Evolutionary conservation across 37 sponge, comb jelly and placozoan genomes (phyloP), one percentile per base, ranked within the genome.

Genomic region (Cladorhizidae sp.): DNA sequence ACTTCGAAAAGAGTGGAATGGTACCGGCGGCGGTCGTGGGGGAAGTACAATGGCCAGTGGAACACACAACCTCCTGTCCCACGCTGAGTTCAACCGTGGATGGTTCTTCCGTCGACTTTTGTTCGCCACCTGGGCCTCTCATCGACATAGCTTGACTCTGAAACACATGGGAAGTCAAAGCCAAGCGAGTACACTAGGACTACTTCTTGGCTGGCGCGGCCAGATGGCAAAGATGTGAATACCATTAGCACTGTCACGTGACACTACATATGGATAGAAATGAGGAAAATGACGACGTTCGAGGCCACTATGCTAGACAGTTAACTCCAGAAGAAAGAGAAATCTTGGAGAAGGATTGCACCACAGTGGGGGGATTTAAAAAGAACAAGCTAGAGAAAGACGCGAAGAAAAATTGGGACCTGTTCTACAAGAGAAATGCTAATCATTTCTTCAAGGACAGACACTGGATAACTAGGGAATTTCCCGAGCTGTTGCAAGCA

Each of bases 401-500:
- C 57, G 94, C 96, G 11, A 89, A 79, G 62, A 92, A 89, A 55
- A 93, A 95, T 83, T 98, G 99, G 99, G 99, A 98, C 69, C 75
- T 98, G 31, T 98, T 98, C 67, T 98, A 98, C 85, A 98, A 98
- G 74, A 56, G 99, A 75, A 98, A 98, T 62, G 36, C 90, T 9
- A 91, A 90, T 15, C 74, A 95, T 59, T 98, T 98, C 89, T 98
- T 98, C 73, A 98, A 98, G 68, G 99, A 98, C 56, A 75, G 99
- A 73, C 96, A 93, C 52, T 98, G 99, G 99, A 82, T 91, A 20
- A 92, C 91, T 35, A 77, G 92, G 52, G 99, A 98, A 76, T 98
- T 95, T 71, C 88, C 91, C 7, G 95, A 94, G 31, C 86, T 97
- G 1, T 49, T 87, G 3, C 67, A 73, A 23, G 72, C 51, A 0